A percentile compares a stretch with the other conserved stretches of the same genome.
Conservation (phyloP, 1,140 invertebrate species). For the Batillaria attramentaria region DNA sequence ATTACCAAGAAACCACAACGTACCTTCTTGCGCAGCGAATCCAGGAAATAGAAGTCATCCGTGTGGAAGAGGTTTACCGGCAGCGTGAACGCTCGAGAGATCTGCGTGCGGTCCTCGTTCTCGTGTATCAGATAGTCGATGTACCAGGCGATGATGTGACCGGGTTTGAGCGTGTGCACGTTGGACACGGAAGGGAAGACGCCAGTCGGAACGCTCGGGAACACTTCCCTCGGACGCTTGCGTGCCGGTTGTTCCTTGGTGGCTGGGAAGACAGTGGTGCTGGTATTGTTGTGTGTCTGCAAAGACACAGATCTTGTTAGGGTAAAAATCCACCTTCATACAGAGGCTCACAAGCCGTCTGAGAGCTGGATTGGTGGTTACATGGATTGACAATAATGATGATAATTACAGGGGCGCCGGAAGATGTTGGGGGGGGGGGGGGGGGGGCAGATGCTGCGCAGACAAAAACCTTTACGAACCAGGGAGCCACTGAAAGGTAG, state of each 20-base stretch:
- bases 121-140: constrained; percentile 57
- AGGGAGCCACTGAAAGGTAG: too few relatives aligned
- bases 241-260: background rate
- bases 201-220: background rate
- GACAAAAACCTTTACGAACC: too few relatives aligned
- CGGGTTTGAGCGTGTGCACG: constrained; percentile 39
- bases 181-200: constrained; percentile 40
- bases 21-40: constrained; percentile 46
- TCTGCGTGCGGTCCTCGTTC: constrained; percentile 57
- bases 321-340: background rate
- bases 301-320: background rate
- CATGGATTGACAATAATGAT: too few relatives aligned
- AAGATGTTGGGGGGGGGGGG: too few relatives aligned
- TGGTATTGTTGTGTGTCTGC: too few relatives aligned
- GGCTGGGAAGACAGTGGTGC: background rate
- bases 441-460: too few relatives aligned
- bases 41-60: constrained; percentile 59
- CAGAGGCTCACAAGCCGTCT: background rate
- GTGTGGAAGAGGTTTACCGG: constrained; percentile 54
- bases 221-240: background rate
- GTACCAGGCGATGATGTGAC: constrained; percentile 49
- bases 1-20: too few relatives aligned
- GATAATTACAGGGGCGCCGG: too few relatives aligned
- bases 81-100: constrained; percentile 48
- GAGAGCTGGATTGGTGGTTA: too few relatives aligned